phyloP scores from a whole-genome alignment of 1,140 invertebrate species.

The Epicauta chinensis region DNA sequence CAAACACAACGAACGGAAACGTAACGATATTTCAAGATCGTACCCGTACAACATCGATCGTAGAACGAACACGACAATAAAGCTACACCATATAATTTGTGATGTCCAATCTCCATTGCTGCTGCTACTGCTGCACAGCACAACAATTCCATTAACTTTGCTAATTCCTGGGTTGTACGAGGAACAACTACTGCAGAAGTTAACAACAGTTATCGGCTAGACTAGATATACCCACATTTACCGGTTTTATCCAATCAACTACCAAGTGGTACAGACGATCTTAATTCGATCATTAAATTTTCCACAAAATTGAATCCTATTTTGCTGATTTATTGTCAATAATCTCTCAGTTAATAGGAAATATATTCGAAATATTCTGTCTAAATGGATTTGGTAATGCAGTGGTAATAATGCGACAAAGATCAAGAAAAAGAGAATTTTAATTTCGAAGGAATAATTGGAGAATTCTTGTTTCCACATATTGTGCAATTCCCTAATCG shows the following conservation, averaged over 20 bases:
- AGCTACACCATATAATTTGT: slow-evolving; percentile 15
- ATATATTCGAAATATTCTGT: no score
- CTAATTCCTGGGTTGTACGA: slow-evolving; percentile 10
- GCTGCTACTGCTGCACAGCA: no score
- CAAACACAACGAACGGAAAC: no score
- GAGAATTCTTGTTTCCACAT: no score
- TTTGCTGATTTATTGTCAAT: no score
- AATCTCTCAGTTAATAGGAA: no score
- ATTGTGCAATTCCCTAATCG: no score
- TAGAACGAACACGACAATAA: slow-evolving; percentile 6
- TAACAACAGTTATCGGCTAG: slow-evolving; percentile 13
- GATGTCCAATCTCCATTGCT: slow-evolving; percentile 16
- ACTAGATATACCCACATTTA: slow-evolving; percentile 5
- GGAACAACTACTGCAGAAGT: slow-evolving; percentile 13
- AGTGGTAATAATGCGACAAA: no score
- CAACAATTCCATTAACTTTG: slow-evolving; percentile 17
- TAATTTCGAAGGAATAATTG: no score
- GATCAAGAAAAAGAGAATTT: no score
- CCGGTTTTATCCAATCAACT: slow-evolving; percentile 4
- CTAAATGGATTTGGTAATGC: no score
- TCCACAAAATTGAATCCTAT: no score
- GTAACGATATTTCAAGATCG: slow-evolving; percentile 9
- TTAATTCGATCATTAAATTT: slow-evolving; percentile 5
- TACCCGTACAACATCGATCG: background rate
- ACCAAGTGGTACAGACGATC: slow-evolving; percentile 8